Percentiles rank a stretch among this genome's conserved stretches.
Conservation (phyloP, 2,113 vertebrate genomes). For the Oenanthe melanoleuca region DNA sequence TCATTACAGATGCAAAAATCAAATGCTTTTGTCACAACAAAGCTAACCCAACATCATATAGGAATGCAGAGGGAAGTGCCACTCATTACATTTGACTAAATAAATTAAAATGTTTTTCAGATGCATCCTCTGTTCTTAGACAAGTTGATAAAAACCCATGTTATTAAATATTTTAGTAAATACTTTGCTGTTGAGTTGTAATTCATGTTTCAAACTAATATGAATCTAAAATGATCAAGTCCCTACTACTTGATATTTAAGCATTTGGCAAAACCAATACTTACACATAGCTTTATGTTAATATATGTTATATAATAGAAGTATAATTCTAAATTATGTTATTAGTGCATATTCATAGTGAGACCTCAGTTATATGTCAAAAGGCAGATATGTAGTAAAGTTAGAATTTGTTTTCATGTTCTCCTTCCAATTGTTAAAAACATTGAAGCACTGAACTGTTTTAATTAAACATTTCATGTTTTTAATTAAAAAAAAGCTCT, state of each 20-base stretch:
- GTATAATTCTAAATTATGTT: neutral
- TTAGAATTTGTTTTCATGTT: neutral
- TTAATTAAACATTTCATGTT: neutral
- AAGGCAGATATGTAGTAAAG: neutral
- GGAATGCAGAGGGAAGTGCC: neutral
- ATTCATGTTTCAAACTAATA: neutral
- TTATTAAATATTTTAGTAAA: neutral
- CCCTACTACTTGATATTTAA: neutral
- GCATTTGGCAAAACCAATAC: neutral
- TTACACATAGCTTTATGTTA: neutral
- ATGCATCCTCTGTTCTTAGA: neutral
- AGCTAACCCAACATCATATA: neutral
- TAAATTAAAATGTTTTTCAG: neutral
- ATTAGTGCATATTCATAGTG: neutral
- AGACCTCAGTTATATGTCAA: neutral
- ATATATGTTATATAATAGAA: no score
- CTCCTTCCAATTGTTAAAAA: neutral
- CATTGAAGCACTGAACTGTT: neutral
- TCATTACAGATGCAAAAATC: neutral
- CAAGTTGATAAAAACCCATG: neutral
- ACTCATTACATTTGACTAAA: neutral
- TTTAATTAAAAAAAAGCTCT: neutral
- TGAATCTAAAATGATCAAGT: neutral
- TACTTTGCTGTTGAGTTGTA: neutral
- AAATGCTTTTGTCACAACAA: neutral